Evolutionary conservation across 1,140 invertebrate species (phyloP).

Genomic region (Mercenaria mercenaria): DNA sequence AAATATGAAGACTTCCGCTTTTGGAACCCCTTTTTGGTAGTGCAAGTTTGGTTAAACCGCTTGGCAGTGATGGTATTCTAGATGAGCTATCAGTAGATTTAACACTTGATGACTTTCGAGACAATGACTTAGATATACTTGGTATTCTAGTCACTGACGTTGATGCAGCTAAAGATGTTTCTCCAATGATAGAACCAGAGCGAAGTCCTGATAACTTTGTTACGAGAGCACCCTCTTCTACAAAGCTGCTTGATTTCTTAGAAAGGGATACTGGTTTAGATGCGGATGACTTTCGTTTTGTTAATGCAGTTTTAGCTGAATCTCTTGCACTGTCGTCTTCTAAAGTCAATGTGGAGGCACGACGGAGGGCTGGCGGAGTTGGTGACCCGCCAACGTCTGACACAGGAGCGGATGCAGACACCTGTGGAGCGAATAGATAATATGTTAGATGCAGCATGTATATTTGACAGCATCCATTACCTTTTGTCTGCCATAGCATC

Average conservation of each 20-base stretch:
- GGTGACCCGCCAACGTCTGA: background rate
- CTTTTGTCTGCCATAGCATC: no score
- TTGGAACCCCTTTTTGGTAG: slow-evolving; percentile 18
- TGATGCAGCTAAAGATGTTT: slow-evolving; percentile 16
- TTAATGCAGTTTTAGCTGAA: background rate
- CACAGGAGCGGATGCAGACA: slow-evolving; percentile 9
- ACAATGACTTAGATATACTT: background rate
- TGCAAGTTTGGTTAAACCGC: slow-evolving; percentile 55
- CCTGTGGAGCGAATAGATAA: no score
- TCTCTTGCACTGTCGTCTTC: background rate
- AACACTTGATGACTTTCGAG: background rate
- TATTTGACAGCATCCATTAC: no score
- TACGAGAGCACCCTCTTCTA: slow-evolving; percentile 50
- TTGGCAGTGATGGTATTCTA: slow-evolving; percentile 37
- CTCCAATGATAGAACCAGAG: slow-evolving; percentile 50
- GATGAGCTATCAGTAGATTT: background rate
- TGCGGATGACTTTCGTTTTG: background rate
- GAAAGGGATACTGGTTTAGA: slow-evolving; percentile 34
- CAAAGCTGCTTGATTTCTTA: slow-evolving; percentile 55
- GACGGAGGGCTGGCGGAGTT: slow-evolving; percentile 26
- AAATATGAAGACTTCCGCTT: background rate
- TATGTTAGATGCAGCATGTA: no score
- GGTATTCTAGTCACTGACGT: background rate
- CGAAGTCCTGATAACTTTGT: slow-evolving; percentile 42
- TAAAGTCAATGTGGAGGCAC: slow-evolving; percentile 58